Evolutionary conservation across 2,113 vertebrate species (phyloP).

Genomic region (Hipposideros armiger): DNA sequence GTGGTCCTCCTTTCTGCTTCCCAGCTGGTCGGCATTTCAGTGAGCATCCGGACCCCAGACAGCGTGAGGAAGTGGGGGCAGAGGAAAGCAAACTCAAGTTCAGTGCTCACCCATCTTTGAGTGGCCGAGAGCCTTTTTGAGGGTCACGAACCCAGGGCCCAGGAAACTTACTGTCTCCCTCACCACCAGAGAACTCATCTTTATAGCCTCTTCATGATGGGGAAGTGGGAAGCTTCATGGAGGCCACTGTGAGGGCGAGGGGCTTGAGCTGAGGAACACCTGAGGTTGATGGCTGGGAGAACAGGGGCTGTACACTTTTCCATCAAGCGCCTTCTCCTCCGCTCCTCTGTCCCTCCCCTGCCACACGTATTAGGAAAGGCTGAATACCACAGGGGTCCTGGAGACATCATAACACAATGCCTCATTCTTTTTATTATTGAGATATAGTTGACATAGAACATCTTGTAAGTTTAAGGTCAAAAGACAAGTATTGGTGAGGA

Average conservation of each 20-base stretch:
- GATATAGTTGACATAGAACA: too few relatives aligned
- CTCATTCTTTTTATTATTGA: neutral
- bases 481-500: neutral
- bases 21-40: neutral
- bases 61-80: neutral
- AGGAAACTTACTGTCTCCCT: neutral
- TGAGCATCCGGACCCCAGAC: too few relatives aligned
- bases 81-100: neutral
- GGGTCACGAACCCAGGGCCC: too few relatives aligned
- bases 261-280: accelerated
- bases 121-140: neutral
- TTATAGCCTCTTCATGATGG: neutral
- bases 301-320: accelerated
- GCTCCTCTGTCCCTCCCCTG: neutral
- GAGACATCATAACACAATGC: neutral
- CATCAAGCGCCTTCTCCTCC: accelerated
- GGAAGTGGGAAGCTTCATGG: neutral
- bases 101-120: too few relatives aligned
- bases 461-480: neutral
- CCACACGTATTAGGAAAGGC: accelerated
- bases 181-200: neutral
- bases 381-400: accelerated
- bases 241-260: neutral
- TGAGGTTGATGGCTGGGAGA: neutral
- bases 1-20: neutral